phyloP scores from a whole-genome alignment of 1,140 invertebrate species.

The Ceratosolen fusciceps region DNA sequence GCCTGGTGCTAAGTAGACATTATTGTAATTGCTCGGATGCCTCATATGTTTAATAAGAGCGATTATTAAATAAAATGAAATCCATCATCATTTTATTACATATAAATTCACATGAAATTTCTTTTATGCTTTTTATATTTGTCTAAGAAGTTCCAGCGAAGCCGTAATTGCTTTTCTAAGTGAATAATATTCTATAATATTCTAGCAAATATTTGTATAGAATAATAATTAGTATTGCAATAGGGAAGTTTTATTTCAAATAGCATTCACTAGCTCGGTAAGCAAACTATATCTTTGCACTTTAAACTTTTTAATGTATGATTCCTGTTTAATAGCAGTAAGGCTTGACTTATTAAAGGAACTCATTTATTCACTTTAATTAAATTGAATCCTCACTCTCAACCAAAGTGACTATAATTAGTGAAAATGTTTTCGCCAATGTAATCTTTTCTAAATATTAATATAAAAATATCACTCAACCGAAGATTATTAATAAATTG shows the following conservation, averaged over 20 bases:
- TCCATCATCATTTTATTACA: too few species aligned
- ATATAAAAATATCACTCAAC: neutral
- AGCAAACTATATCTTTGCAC: neutral
- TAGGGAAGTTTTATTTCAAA: neutral
- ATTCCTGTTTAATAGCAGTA: conserved; percentile 9
- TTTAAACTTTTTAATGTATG: conserved; percentile 17
- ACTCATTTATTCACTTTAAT: conserved; percentile 18
- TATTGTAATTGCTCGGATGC: too few species aligned
- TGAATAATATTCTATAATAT: conserved; percentile 6
- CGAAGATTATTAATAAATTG: neutral
- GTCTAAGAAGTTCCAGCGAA: too few species aligned
- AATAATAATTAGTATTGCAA: neutral
- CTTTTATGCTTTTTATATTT: too few species aligned
- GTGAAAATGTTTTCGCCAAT: neutral
- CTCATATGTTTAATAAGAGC: too few species aligned
- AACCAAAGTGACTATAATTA: conserved; percentile 3
- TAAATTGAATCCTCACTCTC: conserved; percentile 9
- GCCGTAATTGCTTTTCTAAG: neutral
- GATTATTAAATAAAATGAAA: too few species aligned
- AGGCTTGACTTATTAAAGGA: conserved; percentile 10
- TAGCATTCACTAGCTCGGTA: neutral
- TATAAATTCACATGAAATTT: too few species aligned
- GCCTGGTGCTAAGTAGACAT: too few species aligned
- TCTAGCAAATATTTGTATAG: neutral
- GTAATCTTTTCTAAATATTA: neutral